These are phyloP conservation scores for Ctenomys sociabilis DNA, from an alignment of 2,113 vertebrate genomes.

Conservation along the genomic window DNA sequence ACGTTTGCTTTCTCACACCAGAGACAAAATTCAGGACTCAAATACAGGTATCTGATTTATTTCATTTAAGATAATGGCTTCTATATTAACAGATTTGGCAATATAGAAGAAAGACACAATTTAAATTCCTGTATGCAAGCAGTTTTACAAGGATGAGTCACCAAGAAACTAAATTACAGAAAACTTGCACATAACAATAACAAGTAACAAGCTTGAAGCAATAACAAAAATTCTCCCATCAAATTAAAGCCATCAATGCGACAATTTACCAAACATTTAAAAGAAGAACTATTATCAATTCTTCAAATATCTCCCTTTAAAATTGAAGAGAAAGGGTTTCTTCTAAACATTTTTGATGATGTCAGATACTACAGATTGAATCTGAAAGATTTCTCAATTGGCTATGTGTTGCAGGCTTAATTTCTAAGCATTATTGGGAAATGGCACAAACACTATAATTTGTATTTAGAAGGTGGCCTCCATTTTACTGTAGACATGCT, in stretches of 20 bases:
- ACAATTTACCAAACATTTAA: background rate
- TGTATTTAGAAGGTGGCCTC: rapidly evolving
- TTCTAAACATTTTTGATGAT: background rate
- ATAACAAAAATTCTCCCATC: background rate
- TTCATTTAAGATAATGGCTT: background rate
- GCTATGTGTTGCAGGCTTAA: background rate
- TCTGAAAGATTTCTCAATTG: background rate
- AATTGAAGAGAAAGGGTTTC: no score
- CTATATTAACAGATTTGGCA: background rate
- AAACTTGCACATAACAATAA: background rate
- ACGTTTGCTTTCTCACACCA: background rate
- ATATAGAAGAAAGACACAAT: background rate
- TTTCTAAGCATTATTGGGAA: background rate
- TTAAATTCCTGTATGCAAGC: background rate
- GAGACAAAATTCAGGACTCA: background rate
- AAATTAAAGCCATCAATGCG: background rate
- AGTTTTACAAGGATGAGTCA: background rate
- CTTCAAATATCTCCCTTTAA: background rate
- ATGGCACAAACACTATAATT: background rate
- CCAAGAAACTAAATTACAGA: background rate
- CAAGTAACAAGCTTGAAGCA: background rate
- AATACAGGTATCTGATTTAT: background rate
- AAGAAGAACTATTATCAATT: background rate
- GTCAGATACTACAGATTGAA: background rate
- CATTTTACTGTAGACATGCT: background rate